These are phyloP conservation scores for Microplitis manilae DNA, from an alignment of 2,888 invertebrate species.

Conservation along the genomic window DNA sequence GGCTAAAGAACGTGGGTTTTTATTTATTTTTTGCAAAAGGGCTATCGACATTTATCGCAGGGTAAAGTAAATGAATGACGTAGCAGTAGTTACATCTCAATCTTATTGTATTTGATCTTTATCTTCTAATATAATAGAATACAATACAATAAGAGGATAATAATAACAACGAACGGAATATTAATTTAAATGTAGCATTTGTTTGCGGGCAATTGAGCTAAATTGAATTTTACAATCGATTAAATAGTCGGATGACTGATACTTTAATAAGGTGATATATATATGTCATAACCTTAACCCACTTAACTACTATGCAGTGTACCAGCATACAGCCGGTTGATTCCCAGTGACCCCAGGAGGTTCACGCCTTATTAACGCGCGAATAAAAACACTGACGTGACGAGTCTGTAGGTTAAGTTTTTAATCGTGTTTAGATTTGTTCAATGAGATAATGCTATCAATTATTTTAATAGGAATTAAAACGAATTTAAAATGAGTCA, in stretches of 20 bases:
- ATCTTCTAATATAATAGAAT: not conserved
- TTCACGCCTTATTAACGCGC: constrained; percentile 49
- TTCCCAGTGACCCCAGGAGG: constrained; percentile 42
- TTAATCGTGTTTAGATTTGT: not conserved
- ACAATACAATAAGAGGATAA: not conserved
- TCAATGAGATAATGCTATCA: not conserved
- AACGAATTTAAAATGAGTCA: no score
- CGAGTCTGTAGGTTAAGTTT: not conserved
- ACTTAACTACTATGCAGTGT: constrained; percentile 42
- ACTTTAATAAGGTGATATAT: constrained; percentile 14
- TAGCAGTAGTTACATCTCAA: not conserved
- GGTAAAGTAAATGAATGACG: not conserved
- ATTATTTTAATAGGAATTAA: not conserved
- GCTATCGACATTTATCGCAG: constrained; percentile 44
- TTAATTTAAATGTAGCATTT: not conserved
- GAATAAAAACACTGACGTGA: constrained; percentile 49
- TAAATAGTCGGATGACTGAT: constrained; percentile 20
- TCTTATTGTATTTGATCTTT: not conserved
- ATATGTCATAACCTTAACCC: constrained; percentile 45
- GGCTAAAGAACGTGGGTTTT: constrained; percentile 28
- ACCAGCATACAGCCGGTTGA: not conserved
- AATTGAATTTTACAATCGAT: constrained; percentile 19
- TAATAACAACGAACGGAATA: not conserved
- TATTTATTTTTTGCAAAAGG: constrained; percentile 50
- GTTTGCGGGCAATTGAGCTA: not conserved